phyloP scores from a whole-genome alignment of 2,888 invertebrate species.

The Nomada ruficornis region DNA sequence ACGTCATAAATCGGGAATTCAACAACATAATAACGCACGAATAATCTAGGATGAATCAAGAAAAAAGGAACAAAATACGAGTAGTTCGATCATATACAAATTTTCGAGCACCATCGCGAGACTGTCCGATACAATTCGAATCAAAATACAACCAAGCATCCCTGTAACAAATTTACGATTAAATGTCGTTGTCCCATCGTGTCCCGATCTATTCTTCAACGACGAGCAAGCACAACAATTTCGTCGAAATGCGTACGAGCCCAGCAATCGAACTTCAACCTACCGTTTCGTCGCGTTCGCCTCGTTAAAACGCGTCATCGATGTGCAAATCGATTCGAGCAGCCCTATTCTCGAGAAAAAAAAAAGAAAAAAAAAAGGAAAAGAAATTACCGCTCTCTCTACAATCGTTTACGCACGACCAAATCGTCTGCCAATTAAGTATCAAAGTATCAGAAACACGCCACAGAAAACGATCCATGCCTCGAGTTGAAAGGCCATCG shows the following conservation, averaged over 20 bases:
- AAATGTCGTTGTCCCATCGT: neutral
- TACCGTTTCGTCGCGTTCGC: neutral
- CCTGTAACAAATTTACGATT: neutral
- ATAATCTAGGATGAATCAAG: too few species aligned
- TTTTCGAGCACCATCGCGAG: too few species aligned
- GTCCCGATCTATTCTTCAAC: constrained; percentile 17
- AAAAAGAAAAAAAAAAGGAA: neutral
- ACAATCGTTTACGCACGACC: neutral
- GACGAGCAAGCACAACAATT: constrained; percentile 5
- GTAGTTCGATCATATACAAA: too few species aligned
- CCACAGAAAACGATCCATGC: too few species aligned
- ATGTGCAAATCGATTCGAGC: neutral
- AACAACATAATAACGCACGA: neutral
- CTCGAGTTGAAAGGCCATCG: neutral
- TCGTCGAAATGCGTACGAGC: neutral
- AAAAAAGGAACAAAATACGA: too few species aligned
- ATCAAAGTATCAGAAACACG: neutral
- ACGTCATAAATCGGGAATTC: too few species aligned
- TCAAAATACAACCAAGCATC: neutral
- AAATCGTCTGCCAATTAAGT: constrained; percentile 6
- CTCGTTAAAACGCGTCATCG: neutral
- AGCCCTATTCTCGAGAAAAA: neutral
- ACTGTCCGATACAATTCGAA: too few species aligned
- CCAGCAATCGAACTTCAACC: neutral
- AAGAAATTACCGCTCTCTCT: neutral